Base-by-base conservation (phyloP, 2,113 vertebrate species). In the Peucedramus taeniatus region DNA sequence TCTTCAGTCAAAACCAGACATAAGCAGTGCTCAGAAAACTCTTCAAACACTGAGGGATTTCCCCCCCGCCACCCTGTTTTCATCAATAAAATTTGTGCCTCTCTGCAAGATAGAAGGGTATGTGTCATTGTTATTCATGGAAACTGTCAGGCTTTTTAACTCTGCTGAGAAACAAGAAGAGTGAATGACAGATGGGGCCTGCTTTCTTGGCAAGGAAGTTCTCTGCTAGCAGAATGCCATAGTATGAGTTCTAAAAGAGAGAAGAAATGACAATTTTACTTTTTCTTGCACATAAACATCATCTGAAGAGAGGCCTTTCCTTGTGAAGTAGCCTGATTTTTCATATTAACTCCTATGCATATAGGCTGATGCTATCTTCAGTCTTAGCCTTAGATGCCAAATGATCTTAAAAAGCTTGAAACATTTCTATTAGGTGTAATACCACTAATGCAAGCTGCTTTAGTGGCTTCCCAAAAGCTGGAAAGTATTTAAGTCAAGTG, bases 51-150 rank as follows among this genome's bases (percentile, higher is more conserved):
- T 37, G 24, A 59, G 33, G 47, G 37, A 2, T 26, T 54, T 51
- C 64, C 56, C 8, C 4, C 9, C 11, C 6, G 19, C 13, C 10
- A 31, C 33, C 3, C 15, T 11, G 44, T 88, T 89, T 81, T 85
- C 31, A 87, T 93, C 94, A 88, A 71, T 86, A 96, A 94, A 95
- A 94, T 80, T 63, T 72, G 75, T 87, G 50, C 42, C 42, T 95
- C 60, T 96, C 79, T 59, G 37, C 57, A 69, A 94, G 88, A 85
- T 49, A n/a, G 35, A 80, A 74, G 64, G 87, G 76, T 88, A 81
- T 57, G 64, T 95, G 40, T 89, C 85, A 96, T 97, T 97, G 92
- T 96, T 97, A 97, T 97, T 97, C 96, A 97, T 95, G 89, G 90
- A 93, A 98, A 93, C 93, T 96, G 94, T 97, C 97, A 96, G 91